phyloP scores from a whole-genome alignment of 2,113 vertebrate genomes.

The Peromyscus californicus region DNA sequence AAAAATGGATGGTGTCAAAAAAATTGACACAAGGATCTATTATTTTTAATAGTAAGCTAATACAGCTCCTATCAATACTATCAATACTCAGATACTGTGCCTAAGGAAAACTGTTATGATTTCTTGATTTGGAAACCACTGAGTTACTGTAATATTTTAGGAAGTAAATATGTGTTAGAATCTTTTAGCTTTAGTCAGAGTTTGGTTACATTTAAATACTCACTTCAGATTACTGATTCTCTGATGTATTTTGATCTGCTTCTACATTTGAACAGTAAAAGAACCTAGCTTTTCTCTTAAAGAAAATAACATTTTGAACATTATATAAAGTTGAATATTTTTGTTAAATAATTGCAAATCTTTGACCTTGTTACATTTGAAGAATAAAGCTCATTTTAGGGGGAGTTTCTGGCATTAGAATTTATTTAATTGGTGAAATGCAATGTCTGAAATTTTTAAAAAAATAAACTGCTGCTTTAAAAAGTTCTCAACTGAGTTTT shows the following conservation, averaged over 20 bases:
- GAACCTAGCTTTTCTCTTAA: slow-evolving; percentile 1
- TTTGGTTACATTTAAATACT: slow-evolving; percentile 46
- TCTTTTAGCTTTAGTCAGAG: background rate
- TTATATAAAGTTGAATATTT: slow-evolving; percentile 45
- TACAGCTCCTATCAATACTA: background rate
- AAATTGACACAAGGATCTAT: background rate
- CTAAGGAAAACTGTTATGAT: background rate
- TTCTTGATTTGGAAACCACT: background rate
- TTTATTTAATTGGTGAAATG: slow-evolving; percentile 57
- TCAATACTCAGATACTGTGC: background rate
- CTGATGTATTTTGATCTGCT: slow-evolving; percentile 54
- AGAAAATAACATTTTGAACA: background rate
- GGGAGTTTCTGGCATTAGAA: slow-evolving; percentile 58
- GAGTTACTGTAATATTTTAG: background rate
- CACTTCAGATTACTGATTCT: background rate
- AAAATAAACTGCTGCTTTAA: slow-evolving; percentile 32
- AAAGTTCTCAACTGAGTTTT: slow-evolving; percentile 56
- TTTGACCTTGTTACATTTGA: background rate
- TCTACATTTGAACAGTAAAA: background rate
- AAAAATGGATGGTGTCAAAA: background rate
- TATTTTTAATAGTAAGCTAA: background rate
- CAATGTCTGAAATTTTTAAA: slow-evolving; percentile 73
- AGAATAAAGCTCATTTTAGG: background rate
- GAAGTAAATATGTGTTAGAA: background rate
- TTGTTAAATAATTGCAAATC: background rate